Conservation (phyloP, 2,797 vertebrate genomes). For the Alcedo quadribrachys region DNA sequence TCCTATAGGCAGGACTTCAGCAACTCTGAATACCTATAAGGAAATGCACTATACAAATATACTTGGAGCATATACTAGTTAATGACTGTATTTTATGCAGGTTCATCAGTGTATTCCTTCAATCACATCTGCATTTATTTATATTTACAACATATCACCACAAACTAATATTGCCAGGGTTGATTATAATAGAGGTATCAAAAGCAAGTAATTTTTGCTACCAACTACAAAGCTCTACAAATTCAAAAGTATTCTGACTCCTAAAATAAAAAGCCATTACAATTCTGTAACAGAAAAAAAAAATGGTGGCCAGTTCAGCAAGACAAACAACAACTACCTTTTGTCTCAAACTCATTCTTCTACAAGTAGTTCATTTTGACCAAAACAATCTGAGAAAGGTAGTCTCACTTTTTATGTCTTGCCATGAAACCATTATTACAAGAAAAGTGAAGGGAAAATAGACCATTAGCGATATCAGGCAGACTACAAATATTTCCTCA, state of each 20-base stretch:
- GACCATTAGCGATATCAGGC: background rate
- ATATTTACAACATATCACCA: background rate
- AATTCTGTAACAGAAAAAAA: background rate
- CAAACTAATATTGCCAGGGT: background rate
- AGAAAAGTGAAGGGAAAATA: background rate
- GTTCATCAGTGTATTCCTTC: background rate
- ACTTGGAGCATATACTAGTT: background rate
- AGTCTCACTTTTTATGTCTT: background rate
- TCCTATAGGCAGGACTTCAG: background rate
- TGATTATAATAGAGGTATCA: background rate
- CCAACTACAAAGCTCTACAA: constrained; percentile 29
- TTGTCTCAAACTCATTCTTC: background rate
- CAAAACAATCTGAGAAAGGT: background rate
- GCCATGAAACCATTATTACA: background rate
- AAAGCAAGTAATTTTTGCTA: constrained; percentile 19
- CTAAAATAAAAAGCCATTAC: background rate
- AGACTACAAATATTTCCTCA: background rate
- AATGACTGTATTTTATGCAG: background rate
- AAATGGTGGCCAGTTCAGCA: background rate
- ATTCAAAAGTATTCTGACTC: background rate
- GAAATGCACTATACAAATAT: background rate
- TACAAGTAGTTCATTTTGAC: background rate
- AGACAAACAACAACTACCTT: background rate
- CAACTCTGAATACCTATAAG: background rate
- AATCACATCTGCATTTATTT: background rate